Percentiles rank a stretch among this genome's conserved stretches.
phyloP scores from a whole-genome alignment of 2,797 vertebrate genomes.

The Microchirus variegatus region DNA sequence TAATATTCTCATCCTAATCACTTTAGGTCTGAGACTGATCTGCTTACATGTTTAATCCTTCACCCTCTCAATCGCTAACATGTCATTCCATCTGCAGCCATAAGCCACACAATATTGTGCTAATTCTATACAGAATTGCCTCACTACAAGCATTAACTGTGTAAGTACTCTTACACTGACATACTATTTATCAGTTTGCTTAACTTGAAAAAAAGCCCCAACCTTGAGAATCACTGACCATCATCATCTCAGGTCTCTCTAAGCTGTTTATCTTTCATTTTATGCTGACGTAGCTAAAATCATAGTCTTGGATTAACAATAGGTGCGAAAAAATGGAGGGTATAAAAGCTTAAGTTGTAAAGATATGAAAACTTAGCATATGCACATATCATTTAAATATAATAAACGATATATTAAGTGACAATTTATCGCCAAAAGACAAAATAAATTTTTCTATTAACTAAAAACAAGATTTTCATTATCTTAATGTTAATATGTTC shows the following conservation, averaged over 20 bases:
- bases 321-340: no score
- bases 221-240: not conserved
- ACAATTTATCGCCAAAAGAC: no score
- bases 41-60: conserved; percentile 77
- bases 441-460: no score
- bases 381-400: no score
- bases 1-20: conserved; percentile 76
- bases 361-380: not conserved
- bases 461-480: no score
- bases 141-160: conserved; percentile 2
- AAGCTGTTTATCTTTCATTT: not conserved
- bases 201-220: not conserved
- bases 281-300: not conserved
- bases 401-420: no score
- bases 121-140: conserved; percentile 35
- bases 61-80: conserved; percentile 53
- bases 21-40: conserved; percentile 71
- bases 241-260: not conserved
- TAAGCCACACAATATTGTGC: conserved; percentile 41
- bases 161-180: not conserved
- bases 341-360: not conserved
- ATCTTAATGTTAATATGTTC: no score
- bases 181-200: not conserved
- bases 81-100: conserved; percentile 48
- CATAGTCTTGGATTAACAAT: not conserved